Evolutionary conservation across 2,888 invertebrate species (phyloP), one percentile per base, ranked within the genome.

Genomic region (Pinctada fucata): DNA sequence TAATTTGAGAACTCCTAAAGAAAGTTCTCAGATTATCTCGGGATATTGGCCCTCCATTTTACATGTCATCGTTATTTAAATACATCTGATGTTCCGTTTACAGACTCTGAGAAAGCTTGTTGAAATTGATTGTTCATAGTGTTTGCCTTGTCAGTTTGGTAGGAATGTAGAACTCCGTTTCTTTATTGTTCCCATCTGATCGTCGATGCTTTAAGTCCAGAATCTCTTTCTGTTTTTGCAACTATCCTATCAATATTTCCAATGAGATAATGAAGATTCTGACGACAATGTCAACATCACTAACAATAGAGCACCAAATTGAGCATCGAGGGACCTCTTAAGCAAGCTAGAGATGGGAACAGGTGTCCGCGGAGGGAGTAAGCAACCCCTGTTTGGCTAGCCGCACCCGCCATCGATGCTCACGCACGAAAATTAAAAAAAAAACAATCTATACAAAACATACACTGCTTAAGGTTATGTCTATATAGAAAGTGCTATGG

Each of bases 181-280:
- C 13, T 10, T 45, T 64, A 69, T 65, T 52, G 58, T 69, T 73
- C 5, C 48, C 58, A 68, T 80, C 75, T 51, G 77, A 72, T 71
- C 75, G 31, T 31, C 31, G 31, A 31, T 31, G 31, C 31, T 31
- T 31, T 31, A 31, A 31, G 75, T 75, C 81, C 76, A 72, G 47
- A 75, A 75, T 10, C 69, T 51, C 31, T 73, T 76, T 31, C 48
- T 6, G 16, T 52, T 48, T 4, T 51, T 31, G 8, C 13, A 10
- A 79, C 74, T 10, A 81, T 73, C 5, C 52, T 64, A 0, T 79
- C 69, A 31, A 81, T 77, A 58, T 81, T 31, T 31, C 31, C 31
- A 31, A 31, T 31, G 31, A 31, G 31, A 31, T 31, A 31, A 31
- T 31, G 31, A 31, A 31, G 31, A 31, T 31, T 31, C 31, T 31